Base-by-base conservation (phyloP, 1,140 invertebrate species). In the Diploscapter pachys region DNA sequence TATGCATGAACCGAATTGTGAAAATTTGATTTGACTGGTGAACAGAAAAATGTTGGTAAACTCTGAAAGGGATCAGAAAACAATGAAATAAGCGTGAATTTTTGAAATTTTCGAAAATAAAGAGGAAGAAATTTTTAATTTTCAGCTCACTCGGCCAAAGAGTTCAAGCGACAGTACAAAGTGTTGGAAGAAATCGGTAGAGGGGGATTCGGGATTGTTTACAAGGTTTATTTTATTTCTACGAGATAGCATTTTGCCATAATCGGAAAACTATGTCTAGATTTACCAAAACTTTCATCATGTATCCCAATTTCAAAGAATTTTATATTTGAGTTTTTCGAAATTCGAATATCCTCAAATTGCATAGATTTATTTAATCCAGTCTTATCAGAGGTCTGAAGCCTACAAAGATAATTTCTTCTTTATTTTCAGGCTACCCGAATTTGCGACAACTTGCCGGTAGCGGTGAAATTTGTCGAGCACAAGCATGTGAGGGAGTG, bases 141-240 rank as follows among this genome's bases (percentile, higher is more conserved):
- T 78, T 70, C 72, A 82, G 81, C 78, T 61, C 80, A 80, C 64
- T 63, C 73, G 3, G 72, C 66, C 9, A 79, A 80, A 68, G 76
- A 83, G 63, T 82, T 82, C 66, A 75, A 76, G 63, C 85, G 85
- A 73, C 80, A 85, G 8, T 90, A 89, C 81, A 81, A 80, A 69
- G 84, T 89, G 50, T 86, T 88, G 5, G 83, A 85, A 62, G 82
- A 89, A 8, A 81, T 90, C 66, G 90, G 90, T 31, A 88, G 89
- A 78, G 90, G 90, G 57, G 90, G 90, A 4, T 91, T 91, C 83
- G 90, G 90, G 4, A 89, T 88, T 49, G 90, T 91, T 67, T 91
- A 89, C 82, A 82, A 87, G 8, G 66, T n/a, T 54, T 48, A 50
- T 5, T 5, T 2, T 64, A 31, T 64, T 13, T 64, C 57, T 5